Conservation (phyloP, 2,888 invertebrate species). For the Stenichneumon culpator region DNA sequence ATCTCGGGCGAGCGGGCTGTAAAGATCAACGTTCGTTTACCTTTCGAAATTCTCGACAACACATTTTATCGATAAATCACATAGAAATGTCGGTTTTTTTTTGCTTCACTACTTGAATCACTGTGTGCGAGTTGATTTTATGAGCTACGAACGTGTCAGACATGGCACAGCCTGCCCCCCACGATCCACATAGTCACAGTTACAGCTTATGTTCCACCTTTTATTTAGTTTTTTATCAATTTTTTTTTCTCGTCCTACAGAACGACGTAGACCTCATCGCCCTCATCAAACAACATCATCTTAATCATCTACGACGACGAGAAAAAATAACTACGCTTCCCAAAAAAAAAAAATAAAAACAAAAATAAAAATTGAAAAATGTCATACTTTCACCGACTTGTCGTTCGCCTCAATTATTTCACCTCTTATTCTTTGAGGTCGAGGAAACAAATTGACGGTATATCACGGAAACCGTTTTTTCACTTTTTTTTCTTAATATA, state of each 20-base stretch:
- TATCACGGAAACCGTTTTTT: conserved; percentile 78
- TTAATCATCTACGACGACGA: conserved; percentile 52
- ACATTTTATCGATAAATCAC: conserved; percentile 18
- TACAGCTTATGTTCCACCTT: conserved; percentile 83
- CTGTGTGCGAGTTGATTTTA: conserved; percentile 4
- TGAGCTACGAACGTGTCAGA: conserved; percentile 52
- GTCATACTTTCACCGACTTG: conserved; percentile 69
- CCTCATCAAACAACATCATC: conserved; percentile 60
- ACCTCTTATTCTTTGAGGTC: conserved; percentile 51
- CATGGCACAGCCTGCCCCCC: conserved; percentile 83
- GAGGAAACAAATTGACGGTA: conserved; percentile 70
- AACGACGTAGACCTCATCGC: conserved; percentile 64
- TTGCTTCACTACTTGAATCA: conserved; percentile 59
- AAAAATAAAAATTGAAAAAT: conserved; percentile 45
- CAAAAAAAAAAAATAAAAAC: conserved; percentile 33
- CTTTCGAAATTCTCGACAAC: conserved; percentile 13
- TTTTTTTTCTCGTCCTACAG: conserved; percentile 64
- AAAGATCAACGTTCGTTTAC: conserved; percentile 50
- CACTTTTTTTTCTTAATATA: conserved; percentile 82
- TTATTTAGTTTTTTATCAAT: conserved; percentile 47
- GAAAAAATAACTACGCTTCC: conserved; percentile 57
- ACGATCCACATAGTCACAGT: conserved; percentile 85
- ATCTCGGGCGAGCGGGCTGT: conserved; percentile 84
- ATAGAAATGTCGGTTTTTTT: conserved; percentile 52
- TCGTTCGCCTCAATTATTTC: conserved; percentile 69